Evolutionary conservation across 2,888 invertebrate species (phyloP).

Genomic region (Petrolisthes cinctipes): DNA sequence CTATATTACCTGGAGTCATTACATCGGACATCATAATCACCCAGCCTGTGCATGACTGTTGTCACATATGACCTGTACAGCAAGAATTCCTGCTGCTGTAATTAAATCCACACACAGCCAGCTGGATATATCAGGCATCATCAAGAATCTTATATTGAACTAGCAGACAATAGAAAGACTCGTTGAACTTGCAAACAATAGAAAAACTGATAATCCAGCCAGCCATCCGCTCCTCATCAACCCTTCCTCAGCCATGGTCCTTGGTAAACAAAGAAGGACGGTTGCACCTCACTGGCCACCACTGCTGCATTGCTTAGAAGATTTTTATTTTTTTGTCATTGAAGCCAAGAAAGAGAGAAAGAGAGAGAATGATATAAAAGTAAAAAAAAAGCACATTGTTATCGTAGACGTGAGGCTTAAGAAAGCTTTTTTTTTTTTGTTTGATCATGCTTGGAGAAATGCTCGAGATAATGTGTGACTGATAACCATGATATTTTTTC

Average conservation of each 20-base stretch:
- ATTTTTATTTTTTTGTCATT: conserved; percentile 58
- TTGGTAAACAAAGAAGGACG: not conserved
- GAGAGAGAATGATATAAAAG: conserved; percentile 41
- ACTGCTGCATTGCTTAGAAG: conserved; percentile 35
- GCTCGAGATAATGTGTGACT: conserved; percentile 48
- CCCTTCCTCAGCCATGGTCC: not conserved
- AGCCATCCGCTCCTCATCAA: not conserved
- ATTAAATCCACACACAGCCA: no score
- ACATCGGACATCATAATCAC: no score
- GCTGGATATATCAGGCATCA: no score
- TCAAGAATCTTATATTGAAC: no score
- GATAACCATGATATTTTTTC: conserved; percentile 45
- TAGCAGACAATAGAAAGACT: no score
- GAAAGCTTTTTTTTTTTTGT: conserved; percentile 31
- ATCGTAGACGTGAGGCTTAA: conserved; percentile 49
- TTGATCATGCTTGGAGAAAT: conserved; percentile 47
- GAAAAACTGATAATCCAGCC: no score
- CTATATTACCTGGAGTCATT: no score
- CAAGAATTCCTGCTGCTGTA: no score
- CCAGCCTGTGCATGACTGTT: no score
- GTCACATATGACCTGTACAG: no score
- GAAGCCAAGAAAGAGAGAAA: conserved; percentile 47
- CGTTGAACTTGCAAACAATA: no score
- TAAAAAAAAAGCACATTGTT: conserved; percentile 53
- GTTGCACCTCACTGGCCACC: conserved; percentile 1